These are phyloP conservation scores for Oscheius sp. DNA, from an alignment of 2,888 invertebrate species.

Conservation along the genomic window DNA sequence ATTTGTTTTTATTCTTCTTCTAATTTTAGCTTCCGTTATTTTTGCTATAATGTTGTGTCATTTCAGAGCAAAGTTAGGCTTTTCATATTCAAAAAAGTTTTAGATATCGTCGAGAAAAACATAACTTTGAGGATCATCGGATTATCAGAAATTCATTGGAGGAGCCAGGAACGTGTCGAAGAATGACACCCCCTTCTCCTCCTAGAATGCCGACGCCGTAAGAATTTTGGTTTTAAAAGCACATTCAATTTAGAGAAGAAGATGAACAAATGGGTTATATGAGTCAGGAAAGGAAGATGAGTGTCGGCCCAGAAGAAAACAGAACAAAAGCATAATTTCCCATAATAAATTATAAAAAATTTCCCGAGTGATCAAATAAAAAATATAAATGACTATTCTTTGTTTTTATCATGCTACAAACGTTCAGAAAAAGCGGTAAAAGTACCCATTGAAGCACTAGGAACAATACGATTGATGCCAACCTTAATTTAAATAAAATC, in stretches of 20 bases:
- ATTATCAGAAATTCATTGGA: conserved; percentile 3
- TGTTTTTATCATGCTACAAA: neutral
- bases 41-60: conserved; percentile 22
- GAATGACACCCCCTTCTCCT: neutral
- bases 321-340: neutral
- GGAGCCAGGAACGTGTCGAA: neutral
- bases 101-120: conserved; percentile 23
- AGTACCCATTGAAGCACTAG: neutral
- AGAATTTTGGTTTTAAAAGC: neutral
- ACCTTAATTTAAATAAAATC: too few relatives aligned
- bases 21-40: conserved; percentile 1
- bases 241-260: conserved; percentile 7
- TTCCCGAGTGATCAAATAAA: too few relatives aligned
- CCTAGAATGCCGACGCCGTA: conserved; percentile 11
- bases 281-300: conserved; percentile 14
- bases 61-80: conserved; percentile 11
- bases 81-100: neutral
- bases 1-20: conserved; percentile 9
- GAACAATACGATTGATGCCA: neutral
- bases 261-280: conserved; percentile 12
- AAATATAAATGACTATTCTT: too few relatives aligned
- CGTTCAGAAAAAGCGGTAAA: neutral
- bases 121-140: conserved; percentile 12
- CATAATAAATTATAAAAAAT: too few relatives aligned
- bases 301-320: conserved; percentile 12